These are phyloP conservation scores for Dipodomys stephensi DNA, from an alignment of 2,113 vertebrate species.

Conservation along the genomic window DNA sequence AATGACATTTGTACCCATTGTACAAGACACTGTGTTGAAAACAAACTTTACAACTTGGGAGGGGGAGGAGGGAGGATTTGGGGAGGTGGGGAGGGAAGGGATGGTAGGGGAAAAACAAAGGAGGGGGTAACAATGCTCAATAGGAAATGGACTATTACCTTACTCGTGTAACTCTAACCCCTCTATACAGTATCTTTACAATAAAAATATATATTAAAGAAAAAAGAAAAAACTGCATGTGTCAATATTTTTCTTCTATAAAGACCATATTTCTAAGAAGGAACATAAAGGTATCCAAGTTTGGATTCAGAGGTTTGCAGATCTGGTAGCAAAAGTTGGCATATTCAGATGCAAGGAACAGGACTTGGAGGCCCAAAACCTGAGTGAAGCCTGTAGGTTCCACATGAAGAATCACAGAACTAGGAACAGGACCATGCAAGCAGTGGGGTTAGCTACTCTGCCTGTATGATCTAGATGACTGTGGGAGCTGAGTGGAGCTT, in stretches of 20 bases:
- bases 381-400: not conserved
- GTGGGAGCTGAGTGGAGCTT: not conserved
- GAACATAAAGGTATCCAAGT: not conserved
- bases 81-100: too few relatives aligned
- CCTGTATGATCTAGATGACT: not conserved
- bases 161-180: too few relatives aligned
- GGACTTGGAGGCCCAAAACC: not conserved
- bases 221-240: not conserved
- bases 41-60: too few relatives aligned
- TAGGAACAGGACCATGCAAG: not conserved
- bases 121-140: too few relatives aligned
- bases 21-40: too few relatives aligned
- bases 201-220: too few relatives aligned
- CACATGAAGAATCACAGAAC: not conserved
- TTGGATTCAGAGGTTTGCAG: not conserved
- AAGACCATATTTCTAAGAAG: not conserved
- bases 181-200: too few relatives aligned
- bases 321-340: not conserved
- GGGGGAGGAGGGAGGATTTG: too few relatives aligned
- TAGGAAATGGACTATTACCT: too few relatives aligned
- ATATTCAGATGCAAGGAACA: not conserved
- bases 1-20: too few relatives aligned
- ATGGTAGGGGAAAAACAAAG: too few relatives aligned
- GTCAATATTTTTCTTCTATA: not conserved
- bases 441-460: not conserved